phyloP scores from a whole-genome alignment of 2,888 invertebrate genomes.

The Brachyptera putata region DNA sequence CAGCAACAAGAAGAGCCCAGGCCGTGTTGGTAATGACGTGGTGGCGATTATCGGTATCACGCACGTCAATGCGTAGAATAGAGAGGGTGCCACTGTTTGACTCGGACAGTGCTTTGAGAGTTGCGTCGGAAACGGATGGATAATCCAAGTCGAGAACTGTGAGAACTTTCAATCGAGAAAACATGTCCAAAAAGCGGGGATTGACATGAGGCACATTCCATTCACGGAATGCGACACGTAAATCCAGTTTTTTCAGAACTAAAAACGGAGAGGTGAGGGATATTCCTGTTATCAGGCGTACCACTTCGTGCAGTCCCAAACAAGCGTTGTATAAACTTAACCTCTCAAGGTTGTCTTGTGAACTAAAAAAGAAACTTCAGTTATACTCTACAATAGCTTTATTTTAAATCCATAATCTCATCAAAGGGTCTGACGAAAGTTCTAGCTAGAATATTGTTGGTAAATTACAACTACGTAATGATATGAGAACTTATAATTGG shows the following conservation, averaged over 20 bases:
- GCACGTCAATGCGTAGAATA: constrained; percentile 44
- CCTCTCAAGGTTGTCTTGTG: constrained; percentile 44
- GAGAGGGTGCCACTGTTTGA: constrained; percentile 41
- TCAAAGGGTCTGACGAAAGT: too few species aligned
- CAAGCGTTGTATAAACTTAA: constrained; percentile 47
- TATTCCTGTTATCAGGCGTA: constrained; percentile 45
- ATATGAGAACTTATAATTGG: too few species aligned
- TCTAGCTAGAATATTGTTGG: too few species aligned
- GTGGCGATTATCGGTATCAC: constrained; percentile 46
- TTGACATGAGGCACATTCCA: constrained; percentile 44
- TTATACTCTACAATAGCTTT: too few species aligned
- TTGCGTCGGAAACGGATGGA: constrained; percentile 45
- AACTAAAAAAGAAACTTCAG: constrained; percentile 38
- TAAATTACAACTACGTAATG: too few species aligned
- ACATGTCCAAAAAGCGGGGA: constrained; percentile 41
- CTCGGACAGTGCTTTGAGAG: constrained; percentile 45
- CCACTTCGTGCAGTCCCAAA: constrained; percentile 45
- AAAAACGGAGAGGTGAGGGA: constrained; percentile 40
- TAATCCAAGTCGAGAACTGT: constrained; percentile 47
- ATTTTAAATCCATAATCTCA: too few species aligned
- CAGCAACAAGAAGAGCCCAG: constrained; percentile 44
- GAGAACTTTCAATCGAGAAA: constrained; percentile 44
- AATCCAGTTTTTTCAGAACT: constrained; percentile 44
- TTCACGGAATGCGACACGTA: constrained; percentile 47
- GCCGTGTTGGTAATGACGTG: constrained; percentile 44